Evolutionary conservation across 2,797 vertebrate species (phyloP).

Genomic region (Trematomus bernacchii): DNA sequence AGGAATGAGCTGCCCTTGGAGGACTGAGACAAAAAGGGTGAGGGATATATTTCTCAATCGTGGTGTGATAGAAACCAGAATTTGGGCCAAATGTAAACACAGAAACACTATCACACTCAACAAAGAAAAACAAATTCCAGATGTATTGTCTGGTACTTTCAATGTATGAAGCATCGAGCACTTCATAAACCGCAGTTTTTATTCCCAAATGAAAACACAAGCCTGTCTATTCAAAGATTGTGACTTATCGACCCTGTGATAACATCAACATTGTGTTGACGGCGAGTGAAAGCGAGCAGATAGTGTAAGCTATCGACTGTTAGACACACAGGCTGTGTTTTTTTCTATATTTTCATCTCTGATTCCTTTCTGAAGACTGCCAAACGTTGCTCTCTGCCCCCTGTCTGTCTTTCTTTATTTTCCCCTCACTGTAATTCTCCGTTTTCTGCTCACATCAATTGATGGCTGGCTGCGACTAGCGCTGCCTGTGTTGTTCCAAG

Average conservation of each 20-base stretch:
- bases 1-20: constrained; percentile 76
- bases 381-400: constrained; percentile 68
- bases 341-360: constrained; percentile 68
- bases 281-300: constrained; percentile 64
- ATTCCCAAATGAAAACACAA: constrained; percentile 68
- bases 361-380: constrained; percentile 69
- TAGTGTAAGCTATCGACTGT: constrained; percentile 60
- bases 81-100: constrained; percentile 36
- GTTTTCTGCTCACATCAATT: constrained; percentile 69
- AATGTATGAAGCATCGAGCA: constrained; percentile 19
- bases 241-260: constrained; percentile 69
- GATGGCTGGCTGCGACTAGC: constrained; percentile 65
- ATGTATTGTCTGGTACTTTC: constrained; percentile 18
- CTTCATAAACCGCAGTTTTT: constrained; percentile 55
- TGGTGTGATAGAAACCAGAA: constrained; percentile 26
- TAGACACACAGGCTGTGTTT: constrained; percentile 36
- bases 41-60: constrained; percentile 25
- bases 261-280: constrained; percentile 63
- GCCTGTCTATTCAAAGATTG: constrained; percentile 66
- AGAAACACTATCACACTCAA: constrained; percentile 22
- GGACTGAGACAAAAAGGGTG: constrained; percentile 40
- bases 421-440: constrained; percentile 54
- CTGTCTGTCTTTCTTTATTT: constrained; percentile 66
- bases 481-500: constrained; percentile 73
- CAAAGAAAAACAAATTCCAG: constrained; percentile 27